Base-by-base conservation (phyloP, 2,888 invertebrate genomes). In the Lepeophtheirus nordmannii region DNA sequence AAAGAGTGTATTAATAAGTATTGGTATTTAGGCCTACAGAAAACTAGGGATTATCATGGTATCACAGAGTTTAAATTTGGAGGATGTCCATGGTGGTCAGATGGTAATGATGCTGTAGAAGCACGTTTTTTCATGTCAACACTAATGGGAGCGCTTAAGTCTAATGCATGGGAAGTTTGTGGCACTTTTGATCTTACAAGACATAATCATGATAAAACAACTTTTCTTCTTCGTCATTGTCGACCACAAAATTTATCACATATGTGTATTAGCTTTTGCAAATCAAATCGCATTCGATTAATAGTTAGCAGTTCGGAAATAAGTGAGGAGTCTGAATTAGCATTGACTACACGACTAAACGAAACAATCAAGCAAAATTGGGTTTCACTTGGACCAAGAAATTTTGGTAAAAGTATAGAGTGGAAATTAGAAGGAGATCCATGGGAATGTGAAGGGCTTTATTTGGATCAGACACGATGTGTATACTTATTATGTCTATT, bases 361-460 rank as follows among this genome's bases (percentile, higher is more conserved):
- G 58, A 65, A 58, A 40, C 40, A 38, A 65, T 65, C 12, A 65
- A 65, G 23, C 53, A 65, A 22, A 22, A 40, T 20, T 65, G 65
- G 65, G 65, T 65, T 58, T 57, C 65, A 22, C 58, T 65, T 22
- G 65, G 65, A 20, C 65, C 65, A 3, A 37, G 65, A 20, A 65
- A 65, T 58, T 65, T 58, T 20, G 65, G 65, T 30, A 65, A 65
- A 56, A 65, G 65, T 40, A 65, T 65, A 20, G 65, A 65, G 23
- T 65, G 65, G 65, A 65, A 65, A 40, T 38, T 65, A 14, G 65
- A 65, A 58, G 65, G 65, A 30, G 65, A 65, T 12, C 65, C 65
- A n/a, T 65, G 65, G 65, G 65, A 38, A 38, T 53, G 58, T 14
- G 65, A 65, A 38, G 65, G 65, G n/a, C 57, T 65, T 37, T 65